Base-by-base conservation (phyloP, 1,140 invertebrate genomes). In the Zelostemma sp. region DNA sequence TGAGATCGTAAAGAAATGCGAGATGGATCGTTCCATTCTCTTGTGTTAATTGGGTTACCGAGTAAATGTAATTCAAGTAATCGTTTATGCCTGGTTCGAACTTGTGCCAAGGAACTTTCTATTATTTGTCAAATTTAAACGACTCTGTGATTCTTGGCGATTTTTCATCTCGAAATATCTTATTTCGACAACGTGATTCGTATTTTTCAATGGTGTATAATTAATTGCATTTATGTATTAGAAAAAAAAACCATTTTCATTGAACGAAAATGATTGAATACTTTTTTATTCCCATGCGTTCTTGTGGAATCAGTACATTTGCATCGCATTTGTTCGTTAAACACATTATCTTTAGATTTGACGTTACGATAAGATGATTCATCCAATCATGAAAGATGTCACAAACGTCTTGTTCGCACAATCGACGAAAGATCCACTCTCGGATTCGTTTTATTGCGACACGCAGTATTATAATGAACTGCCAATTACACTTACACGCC, bases 401-500 rank as follows among this genome's bases (percentile, higher is more conserved):
- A 72, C 57, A 58, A 28, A 41, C 17, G 55, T 41, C 25, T 8
- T 35, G 64, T 58, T 72, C 69, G 62, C 41, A 16, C 46, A 40
- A 59, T 56, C 63, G 63, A 65, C 67, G 54, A 63, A 54, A 68
- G 67, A 74, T 74, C 59, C 60, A 55, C 60, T 65, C 64, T 73
- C 55, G 48, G 59, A 73, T 51, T 64, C 60, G 57, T 14, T 68
- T 66, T 61, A 66, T 76, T 72, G 60, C 74, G 62, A 73, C 74
- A 76, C 72, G 61, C 49, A 60, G 61, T 69, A 69, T 67, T 69
- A 75, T 70, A 72, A 72, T 65, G 53, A 70, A 45, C 55, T 68
- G 67, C 55, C 77, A 78, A 80, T 80, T 79, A 76, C 65, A 69
- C 53, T 73, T 67, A 63, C 70, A 69, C 69, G 74, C 69, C 72